Conservation (phyloP, 2,888 invertebrate species). For the Melipona beecheii region DNA sequence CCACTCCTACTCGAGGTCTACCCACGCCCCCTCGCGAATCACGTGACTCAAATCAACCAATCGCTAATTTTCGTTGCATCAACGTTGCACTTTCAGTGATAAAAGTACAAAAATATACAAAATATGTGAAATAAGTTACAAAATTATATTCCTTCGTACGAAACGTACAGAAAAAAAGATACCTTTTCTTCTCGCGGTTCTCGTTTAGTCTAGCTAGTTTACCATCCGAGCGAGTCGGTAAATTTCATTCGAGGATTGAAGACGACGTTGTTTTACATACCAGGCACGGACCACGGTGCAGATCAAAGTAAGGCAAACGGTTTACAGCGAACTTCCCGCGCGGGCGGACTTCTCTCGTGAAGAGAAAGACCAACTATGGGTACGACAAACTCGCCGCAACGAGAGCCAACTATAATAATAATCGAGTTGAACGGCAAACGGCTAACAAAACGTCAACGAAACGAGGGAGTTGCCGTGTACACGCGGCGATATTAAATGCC, state of each 20-base stretch:
- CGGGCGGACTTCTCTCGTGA: conserved; percentile 41
- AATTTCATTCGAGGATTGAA: conserved; percentile 3
- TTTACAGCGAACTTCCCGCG: conserved; percentile 31
- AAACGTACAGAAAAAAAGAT: background rate
- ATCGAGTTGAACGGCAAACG: conserved; percentile 47
- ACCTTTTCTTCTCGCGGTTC: background rate
- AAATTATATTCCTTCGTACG: background rate
- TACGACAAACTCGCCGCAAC: conserved; percentile 14
- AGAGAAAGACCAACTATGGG: conserved; percentile 6
- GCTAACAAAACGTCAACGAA: conserved; percentile 47
- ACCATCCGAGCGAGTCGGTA: background rate
- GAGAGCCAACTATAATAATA: conserved; percentile 42
- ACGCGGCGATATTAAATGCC: conserved; percentile 16
- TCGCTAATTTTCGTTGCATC: too few species aligned
- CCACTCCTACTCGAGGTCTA: too few species aligned
- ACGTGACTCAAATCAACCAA: too few species aligned
- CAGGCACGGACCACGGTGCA: background rate
- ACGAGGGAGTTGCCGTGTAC: conserved; percentile 17
- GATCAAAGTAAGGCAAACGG: conserved; percentile 37
- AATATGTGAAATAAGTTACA: background rate
- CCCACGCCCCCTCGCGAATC: too few species aligned
- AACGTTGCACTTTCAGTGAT: too few species aligned
- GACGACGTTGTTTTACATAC: conserved; percentile 31
- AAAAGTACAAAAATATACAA: background rate
- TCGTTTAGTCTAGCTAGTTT: background rate